phyloP scores from a whole-genome alignment of 2,113 vertebrate species.

The Rhinoderma darwinii region DNA sequence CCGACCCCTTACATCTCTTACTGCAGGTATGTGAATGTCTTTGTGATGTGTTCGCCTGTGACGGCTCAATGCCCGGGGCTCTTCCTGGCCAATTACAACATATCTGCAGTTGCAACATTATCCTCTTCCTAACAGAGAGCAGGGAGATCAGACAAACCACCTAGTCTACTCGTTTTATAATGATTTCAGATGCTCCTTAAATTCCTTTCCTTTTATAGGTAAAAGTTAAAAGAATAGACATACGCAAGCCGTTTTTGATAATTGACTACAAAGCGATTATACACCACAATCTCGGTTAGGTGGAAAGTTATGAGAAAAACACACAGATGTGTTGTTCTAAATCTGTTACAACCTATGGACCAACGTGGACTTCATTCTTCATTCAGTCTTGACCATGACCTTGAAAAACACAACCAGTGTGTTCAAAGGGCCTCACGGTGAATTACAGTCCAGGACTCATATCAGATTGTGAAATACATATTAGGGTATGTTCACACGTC shows the following conservation, averaged over 20 bases:
- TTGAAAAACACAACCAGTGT: not conserved
- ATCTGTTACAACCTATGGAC: not conserved
- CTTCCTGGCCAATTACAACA: slow-evolving; percentile 56
- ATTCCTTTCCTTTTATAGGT: slow-evolving; percentile 56
- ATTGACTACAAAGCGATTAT: slow-evolving; percentile 34
- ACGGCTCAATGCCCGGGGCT: slow-evolving; percentile 37
- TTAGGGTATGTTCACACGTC: too few species aligned
- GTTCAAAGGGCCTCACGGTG: not conserved
- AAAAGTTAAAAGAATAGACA: slow-evolving; percentile 37
- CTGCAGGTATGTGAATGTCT: slow-evolving; percentile 51
- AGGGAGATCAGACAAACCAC: slow-evolving; percentile 44
- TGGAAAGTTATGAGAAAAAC: slow-evolving; percentile 18
- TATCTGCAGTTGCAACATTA: slow-evolving; percentile 52
- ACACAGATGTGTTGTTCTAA: slow-evolving; percentile 23
- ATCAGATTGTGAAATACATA: not conserved
- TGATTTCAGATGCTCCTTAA: slow-evolving; percentile 41
- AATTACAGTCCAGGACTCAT: not conserved
- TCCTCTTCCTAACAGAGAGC: slow-evolving; percentile 39
- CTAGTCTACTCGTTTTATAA: slow-evolving; percentile 30
- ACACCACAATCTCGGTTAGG: not conserved
- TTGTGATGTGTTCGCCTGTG: slow-evolving; percentile 34
- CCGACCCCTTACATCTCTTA: slow-evolving; percentile 35
- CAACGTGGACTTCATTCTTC: not conserved
- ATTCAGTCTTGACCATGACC: not conserved
- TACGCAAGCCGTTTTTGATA: slow-evolving; percentile 33